Conservation (phyloP, 2,797 vertebrate species). For the Pristis pectinata region DNA sequence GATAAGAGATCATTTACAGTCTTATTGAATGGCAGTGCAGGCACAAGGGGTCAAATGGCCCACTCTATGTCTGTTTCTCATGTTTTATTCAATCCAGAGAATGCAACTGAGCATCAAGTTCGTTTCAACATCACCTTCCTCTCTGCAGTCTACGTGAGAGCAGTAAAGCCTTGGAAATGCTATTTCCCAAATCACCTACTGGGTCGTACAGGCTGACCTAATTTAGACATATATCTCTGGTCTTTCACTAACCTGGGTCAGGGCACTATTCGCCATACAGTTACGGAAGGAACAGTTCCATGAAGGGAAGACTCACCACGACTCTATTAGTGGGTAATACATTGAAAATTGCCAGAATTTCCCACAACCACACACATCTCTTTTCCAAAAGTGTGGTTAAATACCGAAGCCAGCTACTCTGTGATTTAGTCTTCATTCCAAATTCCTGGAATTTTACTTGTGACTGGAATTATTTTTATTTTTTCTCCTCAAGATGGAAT, state of each 20-base stretch:
- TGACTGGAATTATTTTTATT: not conserved
- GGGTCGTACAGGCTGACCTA: not conserved
- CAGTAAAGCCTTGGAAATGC: not conserved
- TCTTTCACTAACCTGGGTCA: not conserved
- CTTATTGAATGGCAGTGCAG: too few species aligned
- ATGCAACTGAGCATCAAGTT: not conserved
- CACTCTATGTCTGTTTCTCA: too few species aligned
- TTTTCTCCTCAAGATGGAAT: not conserved
- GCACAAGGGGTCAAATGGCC: too few species aligned
- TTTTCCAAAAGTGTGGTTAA: not conserved
- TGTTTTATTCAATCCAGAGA: not conserved
- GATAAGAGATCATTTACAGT: too few species aligned
- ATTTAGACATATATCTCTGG: not conserved
- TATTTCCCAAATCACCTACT: not conserved
- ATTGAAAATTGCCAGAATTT: not conserved
- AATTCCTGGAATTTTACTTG: conserved; percentile 5
- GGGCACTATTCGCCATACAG: not conserved
- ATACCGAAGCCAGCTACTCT: not conserved
- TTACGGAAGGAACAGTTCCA: not conserved
- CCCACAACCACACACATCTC: too few species aligned
- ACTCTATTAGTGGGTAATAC: not conserved
- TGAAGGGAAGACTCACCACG: not conserved
- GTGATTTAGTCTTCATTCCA: not conserved
- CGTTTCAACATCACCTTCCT: not conserved
- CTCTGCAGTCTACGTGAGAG: not conserved